Percentiles rank a stretch among this genome's conserved stretches.
Evolutionary conservation across 2,888 invertebrate species (phyloP).

Genomic region (Aphodius sticticus): DNA sequence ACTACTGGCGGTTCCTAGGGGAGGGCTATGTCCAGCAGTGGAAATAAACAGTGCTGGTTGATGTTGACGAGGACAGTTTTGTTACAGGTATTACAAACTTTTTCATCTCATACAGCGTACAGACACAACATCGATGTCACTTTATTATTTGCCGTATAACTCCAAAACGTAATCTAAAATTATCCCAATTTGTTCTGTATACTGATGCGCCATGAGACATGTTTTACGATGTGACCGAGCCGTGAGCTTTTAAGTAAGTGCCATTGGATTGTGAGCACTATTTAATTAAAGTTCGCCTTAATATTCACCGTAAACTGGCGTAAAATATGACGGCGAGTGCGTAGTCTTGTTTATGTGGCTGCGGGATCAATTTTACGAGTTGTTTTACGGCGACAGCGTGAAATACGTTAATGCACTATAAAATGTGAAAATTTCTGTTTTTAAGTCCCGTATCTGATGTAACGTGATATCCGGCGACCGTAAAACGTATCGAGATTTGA

Average conservation of each 20-base stretch:
- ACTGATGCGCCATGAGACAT: neutral
- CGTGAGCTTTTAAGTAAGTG: neutral
- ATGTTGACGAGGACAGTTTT: neutral
- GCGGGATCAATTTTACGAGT: slow-evolving; percentile 24
- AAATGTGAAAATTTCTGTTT: slow-evolving; percentile 24
- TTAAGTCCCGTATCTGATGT: slow-evolving; percentile 16
- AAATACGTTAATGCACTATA: slow-evolving; percentile 27
- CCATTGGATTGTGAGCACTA: neutral
- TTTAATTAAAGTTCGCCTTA: neutral
- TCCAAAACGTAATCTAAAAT: neutral
- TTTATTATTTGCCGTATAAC: neutral
- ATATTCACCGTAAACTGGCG: slow-evolving; percentile 13
- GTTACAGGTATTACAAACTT: neutral
- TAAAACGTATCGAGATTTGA: slow-evolving; percentile 12
- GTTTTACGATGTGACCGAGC: neutral
- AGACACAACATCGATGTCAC: neutral
- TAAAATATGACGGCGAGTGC: slow-evolving; percentile 20
- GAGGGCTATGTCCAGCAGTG: no score
- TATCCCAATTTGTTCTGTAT: neutral
- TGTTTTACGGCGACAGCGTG: slow-evolving; percentile 17
- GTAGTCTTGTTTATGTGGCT: slow-evolving; percentile 24
- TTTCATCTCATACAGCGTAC: neutral
- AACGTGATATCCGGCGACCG: slow-evolving; percentile 15
- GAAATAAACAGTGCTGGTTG: no score
- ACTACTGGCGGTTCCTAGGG: no score